Evolutionary conservation across 2,113 vertebrate genomes (phyloP).

Genomic region (Varanus komodoensis): DNA sequence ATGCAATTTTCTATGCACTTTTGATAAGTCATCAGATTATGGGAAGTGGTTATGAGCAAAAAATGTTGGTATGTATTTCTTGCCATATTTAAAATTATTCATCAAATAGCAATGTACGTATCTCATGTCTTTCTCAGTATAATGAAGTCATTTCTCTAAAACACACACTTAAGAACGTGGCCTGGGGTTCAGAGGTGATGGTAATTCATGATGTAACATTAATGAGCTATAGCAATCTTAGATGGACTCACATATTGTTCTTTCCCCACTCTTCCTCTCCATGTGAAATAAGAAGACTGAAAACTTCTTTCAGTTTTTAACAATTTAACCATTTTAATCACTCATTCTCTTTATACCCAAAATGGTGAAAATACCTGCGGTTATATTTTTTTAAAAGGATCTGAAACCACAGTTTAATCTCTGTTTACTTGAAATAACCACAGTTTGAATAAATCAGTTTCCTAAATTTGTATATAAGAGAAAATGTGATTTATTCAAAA

Average conservation of each 20-base stretch:
- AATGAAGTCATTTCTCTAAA: slow-evolving; percentile 32
- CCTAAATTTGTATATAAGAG: background rate
- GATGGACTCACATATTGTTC: background rate
- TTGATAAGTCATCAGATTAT: slow-evolving; percentile 15
- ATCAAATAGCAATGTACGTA: slow-evolving; percentile 32
- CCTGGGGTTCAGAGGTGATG: background rate
- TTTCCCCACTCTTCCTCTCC: background rate
- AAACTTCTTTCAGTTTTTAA: slow-evolving; percentile 3
- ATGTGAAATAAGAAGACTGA: background rate
- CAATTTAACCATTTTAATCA: background rate
- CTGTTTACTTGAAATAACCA: background rate
- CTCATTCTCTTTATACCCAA: background rate
- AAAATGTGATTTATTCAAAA: background rate
- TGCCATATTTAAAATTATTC: background rate
- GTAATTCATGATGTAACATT: background rate
- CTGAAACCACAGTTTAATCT: background rate
- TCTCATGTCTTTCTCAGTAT: slow-evolving; percentile 41
- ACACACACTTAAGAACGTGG: background rate
- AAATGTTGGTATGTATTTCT: slow-evolving; percentile 43
- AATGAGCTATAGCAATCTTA: background rate
- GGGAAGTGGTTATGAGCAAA: slow-evolving; percentile 1
- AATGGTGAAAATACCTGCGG: background rate
- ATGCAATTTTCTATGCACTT: background rate
- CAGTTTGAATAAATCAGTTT: background rate
- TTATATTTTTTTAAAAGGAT: background rate